phyloP scores from a whole-genome alignment of 2,797 vertebrate species.

The Iguana delicatissima region DNA sequence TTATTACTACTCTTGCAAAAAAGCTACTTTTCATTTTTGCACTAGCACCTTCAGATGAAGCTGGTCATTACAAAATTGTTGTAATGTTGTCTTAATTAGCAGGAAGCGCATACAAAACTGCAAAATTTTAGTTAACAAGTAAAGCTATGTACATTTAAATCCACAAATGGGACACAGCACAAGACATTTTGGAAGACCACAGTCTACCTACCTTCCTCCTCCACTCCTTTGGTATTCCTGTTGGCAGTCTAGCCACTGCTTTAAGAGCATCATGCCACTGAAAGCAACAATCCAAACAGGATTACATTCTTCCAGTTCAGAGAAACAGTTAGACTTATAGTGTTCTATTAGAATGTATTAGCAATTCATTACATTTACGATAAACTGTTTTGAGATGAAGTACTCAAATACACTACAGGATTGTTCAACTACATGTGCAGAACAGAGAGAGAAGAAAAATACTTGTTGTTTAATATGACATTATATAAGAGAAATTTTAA shows the following conservation, averaged over 20 bases:
- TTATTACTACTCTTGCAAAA: not conserved
- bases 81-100: not conserved
- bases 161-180: not conserved
- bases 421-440: not conserved
- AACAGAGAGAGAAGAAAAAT: not conserved
- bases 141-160: not conserved
- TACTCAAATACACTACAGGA: constrained; percentile 14
- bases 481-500: not conserved
- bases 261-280: constrained; percentile 99
- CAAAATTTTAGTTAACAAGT: not conserved
- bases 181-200: fast-evolving
- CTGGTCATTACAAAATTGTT: not conserved
- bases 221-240: constrained; percentile 98
- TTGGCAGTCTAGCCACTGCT: constrained; percentile 94
- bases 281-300: constrained; percentile 54
- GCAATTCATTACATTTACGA: not conserved
- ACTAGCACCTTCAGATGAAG: not conserved
- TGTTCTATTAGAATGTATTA: not conserved
- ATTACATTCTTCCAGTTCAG: constrained; percentile 31
- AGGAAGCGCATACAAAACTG: not conserved
- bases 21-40: constrained; percentile 20
- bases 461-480: constrained; percentile 1
- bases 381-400: constrained; percentile 32
- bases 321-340: constrained; percentile 1
- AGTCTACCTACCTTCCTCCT: constrained; percentile 87